Evolutionary conservation across 1,140 invertebrate genomes (phyloP).

Genomic region (Aphelinus certus): DNA sequence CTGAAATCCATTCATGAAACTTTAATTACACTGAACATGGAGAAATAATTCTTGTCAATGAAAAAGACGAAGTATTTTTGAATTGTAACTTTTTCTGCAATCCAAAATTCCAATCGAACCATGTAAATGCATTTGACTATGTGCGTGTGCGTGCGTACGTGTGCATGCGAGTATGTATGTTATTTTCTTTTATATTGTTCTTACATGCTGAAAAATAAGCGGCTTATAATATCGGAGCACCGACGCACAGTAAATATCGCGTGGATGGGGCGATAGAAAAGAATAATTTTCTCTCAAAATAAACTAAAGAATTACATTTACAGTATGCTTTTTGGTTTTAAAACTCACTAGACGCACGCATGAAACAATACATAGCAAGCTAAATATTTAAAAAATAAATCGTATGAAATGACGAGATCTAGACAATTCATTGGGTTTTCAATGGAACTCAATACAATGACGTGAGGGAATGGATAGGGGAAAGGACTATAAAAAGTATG

Average conservation of each 20-base stretch:
- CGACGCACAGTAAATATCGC: conserved; percentile 30
- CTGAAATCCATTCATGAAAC: no score
- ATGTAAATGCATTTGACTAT: conserved; percentile 34
- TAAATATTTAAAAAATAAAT: conserved; percentile 23
- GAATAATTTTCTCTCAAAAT: conserved; percentile 28
- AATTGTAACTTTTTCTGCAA: no score
- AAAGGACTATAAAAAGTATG: conserved; percentile 40
- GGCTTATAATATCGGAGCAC: conserved; percentile 37
- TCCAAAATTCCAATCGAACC: not conserved
- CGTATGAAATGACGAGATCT: conserved; percentile 33
- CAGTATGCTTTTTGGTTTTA: conserved; percentile 36
- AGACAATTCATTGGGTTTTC: conserved; percentile 22
- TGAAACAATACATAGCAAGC: conserved; percentile 30
- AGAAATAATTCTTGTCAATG: no score
- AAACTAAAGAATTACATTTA: conserved; percentile 6
- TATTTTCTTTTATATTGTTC: conserved; percentile 48
- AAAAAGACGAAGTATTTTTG: no score
- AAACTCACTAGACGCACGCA: conserved; percentile 39
- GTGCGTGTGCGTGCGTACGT: conserved; percentile 34
- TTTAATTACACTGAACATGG: no score
- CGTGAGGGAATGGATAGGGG: not conserved
- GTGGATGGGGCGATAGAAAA: conserved; percentile 20
- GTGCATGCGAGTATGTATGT: conserved; percentile 45
- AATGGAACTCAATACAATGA: conserved; percentile 19
- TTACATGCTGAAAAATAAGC: conserved; percentile 46